Percentiles rank a stretch among this genome's conserved stretches.
Evolutionary conservation across 2,888 invertebrate species (phyloP).

Genomic region (Apomyelois bistriatella): DNA sequence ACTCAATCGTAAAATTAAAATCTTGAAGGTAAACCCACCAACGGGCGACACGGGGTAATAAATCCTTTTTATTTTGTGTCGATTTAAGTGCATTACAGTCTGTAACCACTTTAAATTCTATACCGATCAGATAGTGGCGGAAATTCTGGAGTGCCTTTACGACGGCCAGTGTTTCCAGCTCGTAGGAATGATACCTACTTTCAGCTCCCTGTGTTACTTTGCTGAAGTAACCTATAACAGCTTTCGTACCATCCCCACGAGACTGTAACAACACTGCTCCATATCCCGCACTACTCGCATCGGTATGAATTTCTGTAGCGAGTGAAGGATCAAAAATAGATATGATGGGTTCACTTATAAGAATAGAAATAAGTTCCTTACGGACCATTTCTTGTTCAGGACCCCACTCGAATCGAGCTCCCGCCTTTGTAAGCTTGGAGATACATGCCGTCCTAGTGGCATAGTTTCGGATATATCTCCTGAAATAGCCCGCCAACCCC

Average conservation of each 20-base stretch:
- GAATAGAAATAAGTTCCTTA: background rate
- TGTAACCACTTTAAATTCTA: conserved; percentile 23
- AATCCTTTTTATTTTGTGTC: too few species aligned
- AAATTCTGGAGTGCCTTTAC: conserved; percentile 25
- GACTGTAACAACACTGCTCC: background rate
- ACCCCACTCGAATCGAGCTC: background rate
- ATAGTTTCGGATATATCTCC: too few species aligned
- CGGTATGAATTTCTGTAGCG: background rate
- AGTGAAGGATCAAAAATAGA: background rate
- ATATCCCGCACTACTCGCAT: too few species aligned
- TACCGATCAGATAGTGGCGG: conserved; percentile 23
- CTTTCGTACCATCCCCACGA: background rate
- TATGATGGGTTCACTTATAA: background rate
- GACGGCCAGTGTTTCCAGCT: background rate
- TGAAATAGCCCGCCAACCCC: too few species aligned
- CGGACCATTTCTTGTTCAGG: background rate
- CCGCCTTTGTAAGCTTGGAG: too few species aligned
- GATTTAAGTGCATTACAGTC: conserved; percentile 28
- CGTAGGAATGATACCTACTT: background rate
- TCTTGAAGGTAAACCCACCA: too few species aligned
- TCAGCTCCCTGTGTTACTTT: background rate
- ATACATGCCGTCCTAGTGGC: too few species aligned
- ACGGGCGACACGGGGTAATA: too few species aligned
- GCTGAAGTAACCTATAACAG: background rate
- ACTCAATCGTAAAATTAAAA: conserved; percentile 21